Base-by-base conservation (phyloP, 1,140 invertebrate species). In the Solenopsis invicta region DNA sequence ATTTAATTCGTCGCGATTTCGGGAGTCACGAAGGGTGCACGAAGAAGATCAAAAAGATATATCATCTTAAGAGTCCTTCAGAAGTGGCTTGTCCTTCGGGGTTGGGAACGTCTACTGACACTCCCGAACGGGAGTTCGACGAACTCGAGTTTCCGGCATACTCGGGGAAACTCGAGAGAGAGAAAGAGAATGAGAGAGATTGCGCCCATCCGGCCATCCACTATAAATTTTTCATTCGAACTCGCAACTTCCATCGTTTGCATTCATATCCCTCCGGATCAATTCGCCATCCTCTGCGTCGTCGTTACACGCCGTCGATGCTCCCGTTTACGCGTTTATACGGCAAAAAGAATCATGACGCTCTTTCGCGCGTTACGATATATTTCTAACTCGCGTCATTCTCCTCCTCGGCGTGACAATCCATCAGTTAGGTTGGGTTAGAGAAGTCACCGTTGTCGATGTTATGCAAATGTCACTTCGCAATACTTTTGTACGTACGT, bases 161-260 rank as follows among this genome's bases (percentile, higher is more conserved):
- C 69, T 61, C 54, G 13, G 80, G 75, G 24, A 84, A 82, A 82
- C 66, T 80, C 48, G n/a, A 80, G 24, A 24, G 13, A 24, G 10
- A 13, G 66, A 69, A 16, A 34, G 62, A 64, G 5, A 24, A n/a
- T 21, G n/a, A 67, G 41, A 50, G 45, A 69, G 37, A 84, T 84
- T 84, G 80, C 69, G 9, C 61, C 34, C n/a, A 45, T 81, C 69
- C 67, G 80, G 24, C 18, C 59, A 18, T 48, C 54, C 41, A 54
- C 56, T 54, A 75, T 84, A 74, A 84, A 84, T 84, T 84, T 75
- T 84, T 84, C 69, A 84, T 84, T 75, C 69, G 54, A 62, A 41
- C 52, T 62, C 41, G 41, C 80, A 61, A 82, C 67, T 84, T 41
- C 12, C 2, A 74, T 37, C 41, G 56, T 37, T 67, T 34, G 48